Percentiles rank a stretch among this genome's conserved stretches.
Conservation (phyloP, 2,797 vertebrate genomes). For the Tadarida brasiliensis region DNA sequence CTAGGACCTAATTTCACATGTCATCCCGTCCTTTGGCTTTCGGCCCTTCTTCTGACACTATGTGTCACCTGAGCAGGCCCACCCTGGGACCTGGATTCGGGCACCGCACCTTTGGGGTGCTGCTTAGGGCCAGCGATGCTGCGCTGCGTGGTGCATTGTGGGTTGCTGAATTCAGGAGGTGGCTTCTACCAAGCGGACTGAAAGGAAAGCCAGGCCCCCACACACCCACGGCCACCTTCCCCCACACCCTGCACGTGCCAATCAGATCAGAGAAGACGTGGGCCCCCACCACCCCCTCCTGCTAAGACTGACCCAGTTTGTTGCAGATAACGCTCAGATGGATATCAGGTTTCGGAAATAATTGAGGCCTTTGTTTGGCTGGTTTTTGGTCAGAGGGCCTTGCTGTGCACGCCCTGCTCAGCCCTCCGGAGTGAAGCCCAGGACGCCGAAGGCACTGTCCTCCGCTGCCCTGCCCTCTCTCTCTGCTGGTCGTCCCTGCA, state of each 20-base stretch:
- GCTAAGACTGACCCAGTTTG: conserved; percentile 7
- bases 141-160: neutral
- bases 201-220: neutral
- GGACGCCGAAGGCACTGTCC: accelerated
- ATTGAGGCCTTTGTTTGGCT: neutral
- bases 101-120: neutral
- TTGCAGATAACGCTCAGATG: neutral
- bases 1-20: neutral
- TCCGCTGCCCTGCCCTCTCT: accelerated
- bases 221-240: neutral
- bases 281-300: neutral
- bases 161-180: neutral
- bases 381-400: neutral
- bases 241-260: neutral
- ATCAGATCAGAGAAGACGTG: neutral
- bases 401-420: neutral
- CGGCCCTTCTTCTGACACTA: neutral
- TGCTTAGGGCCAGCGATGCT: accelerated
- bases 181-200: neutral
- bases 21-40: neutral
- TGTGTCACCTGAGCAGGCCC: neutral
- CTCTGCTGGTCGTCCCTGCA: accelerated
- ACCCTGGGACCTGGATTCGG: neutral
- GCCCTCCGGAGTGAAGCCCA: too few relatives aligned
- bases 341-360: neutral